Evolutionary conservation across 2,113 vertebrate genomes (phyloP), one percentile per base, ranked within the genome.

Genomic region (Talpa occidentalis): DNA sequence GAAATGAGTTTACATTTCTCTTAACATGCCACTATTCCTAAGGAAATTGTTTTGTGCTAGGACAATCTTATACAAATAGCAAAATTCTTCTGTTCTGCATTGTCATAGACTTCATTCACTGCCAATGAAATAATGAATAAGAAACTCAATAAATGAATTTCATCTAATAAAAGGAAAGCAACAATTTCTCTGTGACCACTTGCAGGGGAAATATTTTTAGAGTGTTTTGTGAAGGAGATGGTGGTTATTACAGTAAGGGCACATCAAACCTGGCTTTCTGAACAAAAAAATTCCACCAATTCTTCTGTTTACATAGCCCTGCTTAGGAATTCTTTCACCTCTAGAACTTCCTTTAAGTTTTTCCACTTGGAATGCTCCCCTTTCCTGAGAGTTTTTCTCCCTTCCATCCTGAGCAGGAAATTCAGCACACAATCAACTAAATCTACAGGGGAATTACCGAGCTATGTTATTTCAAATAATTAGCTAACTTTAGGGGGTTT

Each of bases 401-500:
- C 52, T 47, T 93, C 40, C 49, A 28, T 90, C 42, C 42, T 56
- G 30, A 92, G 17, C 67, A 91, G 80, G 28, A 79, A 90, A 78
- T 10, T 72, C 52, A 15, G 24, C 60, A 16, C 49, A 91, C 22
- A 37, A 15, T n/a, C 54, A 16, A 24, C 40, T 59, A 54, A 87
- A 37, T 52, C 80, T 84, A 77, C 19, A 79, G 49, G 26, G 40
- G 89, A 94, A 93, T 70, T 72, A 69, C 60, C 69, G 70, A 80
- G 54, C 35, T 73, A 64, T 30, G 76, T 56, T 80, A 67, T 72
- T 95, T 88, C 66, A 94, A 92, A 78, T 49, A 80, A 91, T 74
- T 78, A 64, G 24, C 95, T 82, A 82, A 88, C 85, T 74, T 85
- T 35, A 52, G 73, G 76, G 60, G 26, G 95, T 81, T 92, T 88